Evolutionary conservation across 2,888 invertebrate genomes (phyloP).

Genomic region (Morpho achilles): DNA sequence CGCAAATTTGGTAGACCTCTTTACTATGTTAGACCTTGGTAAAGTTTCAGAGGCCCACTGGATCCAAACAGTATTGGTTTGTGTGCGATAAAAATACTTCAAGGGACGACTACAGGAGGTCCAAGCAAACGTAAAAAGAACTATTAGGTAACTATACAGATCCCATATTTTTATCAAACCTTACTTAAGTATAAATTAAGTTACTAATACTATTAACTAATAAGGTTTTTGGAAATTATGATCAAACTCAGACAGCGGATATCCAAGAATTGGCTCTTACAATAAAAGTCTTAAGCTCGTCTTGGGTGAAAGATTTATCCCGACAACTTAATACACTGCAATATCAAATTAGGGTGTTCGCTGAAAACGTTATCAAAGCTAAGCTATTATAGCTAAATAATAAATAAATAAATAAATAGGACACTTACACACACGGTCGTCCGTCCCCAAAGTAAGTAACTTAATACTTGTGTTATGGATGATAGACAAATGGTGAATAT

Average conservation of each 20-base stretch:
- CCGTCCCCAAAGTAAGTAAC: too few species aligned
- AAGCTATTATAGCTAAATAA: background rate
- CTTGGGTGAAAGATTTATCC: constrained; percentile 71
- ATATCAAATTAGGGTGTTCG: constrained; percentile 42
- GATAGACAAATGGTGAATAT: too few species aligned
- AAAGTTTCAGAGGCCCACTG: too few species aligned
- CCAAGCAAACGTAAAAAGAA: too few species aligned
- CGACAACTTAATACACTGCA: constrained; percentile 69
- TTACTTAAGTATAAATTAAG: too few species aligned
- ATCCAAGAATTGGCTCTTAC: constrained; percentile 36
- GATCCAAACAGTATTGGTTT: too few species aligned
- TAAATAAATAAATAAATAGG: background rate
- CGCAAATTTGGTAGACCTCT: too few species aligned
- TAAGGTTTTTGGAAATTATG: background rate
- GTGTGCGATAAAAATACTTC: too few species aligned
- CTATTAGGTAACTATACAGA: background rate
- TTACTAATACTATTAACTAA: too few species aligned
- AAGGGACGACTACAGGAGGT: too few species aligned
- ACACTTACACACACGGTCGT: background rate
- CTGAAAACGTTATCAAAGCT: constrained; percentile 27
- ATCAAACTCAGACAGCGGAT: constrained; percentile 5
- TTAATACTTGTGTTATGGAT: too few species aligned
- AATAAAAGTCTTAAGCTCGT: constrained; percentile 76
- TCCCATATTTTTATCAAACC: background rate
- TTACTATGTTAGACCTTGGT: too few species aligned